Conservation (phyloP, 1,140 invertebrate species). For the Teleogryllus occipitalis region DNA sequence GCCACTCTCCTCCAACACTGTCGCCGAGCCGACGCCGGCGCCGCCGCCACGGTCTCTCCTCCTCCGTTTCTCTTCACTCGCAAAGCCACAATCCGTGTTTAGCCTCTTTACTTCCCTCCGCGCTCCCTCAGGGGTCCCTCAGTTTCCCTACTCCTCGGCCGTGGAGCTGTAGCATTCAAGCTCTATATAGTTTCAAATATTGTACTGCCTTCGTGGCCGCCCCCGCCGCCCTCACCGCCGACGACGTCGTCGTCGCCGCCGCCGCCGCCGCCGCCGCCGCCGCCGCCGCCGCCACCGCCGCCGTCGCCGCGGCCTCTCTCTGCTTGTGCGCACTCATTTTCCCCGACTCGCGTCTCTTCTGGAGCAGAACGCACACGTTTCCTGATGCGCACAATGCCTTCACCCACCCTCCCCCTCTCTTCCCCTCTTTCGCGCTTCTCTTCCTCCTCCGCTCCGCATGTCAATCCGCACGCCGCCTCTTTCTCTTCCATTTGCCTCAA, state of each 20-base stretch:
- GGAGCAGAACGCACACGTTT: too few relatives aligned
- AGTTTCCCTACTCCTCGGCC: not conserved
- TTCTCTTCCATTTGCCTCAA: not conserved
- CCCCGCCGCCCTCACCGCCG: not conserved
- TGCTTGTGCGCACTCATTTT: not conserved
- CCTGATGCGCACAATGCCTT: too few relatives aligned
- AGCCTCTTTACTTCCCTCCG: not conserved
- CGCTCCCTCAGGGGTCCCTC: not conserved
- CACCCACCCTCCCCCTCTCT: too few relatives aligned
- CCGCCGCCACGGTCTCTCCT: too few relatives aligned
- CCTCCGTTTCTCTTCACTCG: not conserved
- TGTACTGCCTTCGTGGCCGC: not conserved
- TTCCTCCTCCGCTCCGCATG: too few relatives aligned
- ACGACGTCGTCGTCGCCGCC: too few relatives aligned
- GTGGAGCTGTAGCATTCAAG: not conserved
- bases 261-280: too few relatives aligned
- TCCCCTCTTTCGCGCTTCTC: too few relatives aligned
- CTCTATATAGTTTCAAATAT: not conserved
- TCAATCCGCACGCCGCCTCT: not conserved
- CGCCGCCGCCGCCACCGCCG: too few relatives aligned
- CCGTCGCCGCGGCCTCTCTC: not conserved
- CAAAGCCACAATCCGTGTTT: constrained; percentile 3
- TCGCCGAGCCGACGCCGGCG: not conserved
- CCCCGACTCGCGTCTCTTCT: not conserved
- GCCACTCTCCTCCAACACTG: not conserved